Evolutionary conservation across 2,113 vertebrate genomes (phyloP).

Genomic region (Bubalus kerabau): DNA sequence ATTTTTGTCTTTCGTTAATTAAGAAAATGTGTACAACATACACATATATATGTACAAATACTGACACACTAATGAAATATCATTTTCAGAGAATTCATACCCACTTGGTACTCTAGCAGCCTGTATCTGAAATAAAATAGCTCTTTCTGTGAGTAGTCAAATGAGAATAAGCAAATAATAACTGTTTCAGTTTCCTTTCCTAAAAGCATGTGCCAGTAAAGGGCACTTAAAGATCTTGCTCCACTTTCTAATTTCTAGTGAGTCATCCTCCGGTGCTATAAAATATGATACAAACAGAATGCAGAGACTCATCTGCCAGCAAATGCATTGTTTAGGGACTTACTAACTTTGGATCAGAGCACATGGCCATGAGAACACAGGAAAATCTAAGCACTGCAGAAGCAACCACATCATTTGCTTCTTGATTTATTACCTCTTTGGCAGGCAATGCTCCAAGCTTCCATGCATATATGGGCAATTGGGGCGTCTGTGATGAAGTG

Average conservation of each 20-base stretch:
- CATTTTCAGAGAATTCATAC: not conserved
- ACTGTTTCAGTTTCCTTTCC: not conserved
- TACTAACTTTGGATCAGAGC: constrained; percentile 47
- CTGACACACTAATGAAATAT: not conserved
- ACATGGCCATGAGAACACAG: not conserved
- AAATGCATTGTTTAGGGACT: constrained; percentile 17
- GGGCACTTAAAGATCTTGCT: constrained; percentile 51
- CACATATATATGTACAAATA: not conserved
- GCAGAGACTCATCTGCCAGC: not conserved
- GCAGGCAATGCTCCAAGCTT: constrained; percentile 65
- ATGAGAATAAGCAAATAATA: not conserved
- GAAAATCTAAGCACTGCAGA: constrained; percentile 59
- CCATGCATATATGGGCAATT: constrained; percentile 64
- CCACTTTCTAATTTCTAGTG: not conserved
- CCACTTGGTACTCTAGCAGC: not conserved
- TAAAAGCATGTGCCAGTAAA: not conserved
- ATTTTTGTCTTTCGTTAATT: not conserved
- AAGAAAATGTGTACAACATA: not conserved
- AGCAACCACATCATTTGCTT: constrained; percentile 52
- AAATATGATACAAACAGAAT: constrained; percentile 46
- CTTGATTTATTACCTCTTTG: constrained; percentile 75
- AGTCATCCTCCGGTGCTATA: constrained; percentile 25
- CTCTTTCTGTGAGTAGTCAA: not conserved
- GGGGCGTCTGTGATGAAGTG: constrained; percentile 71
- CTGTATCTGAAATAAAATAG: constrained; percentile 27